Base-by-base conservation (phyloP, 2,888 invertebrate species). In the Drosophila monieri region DNA sequence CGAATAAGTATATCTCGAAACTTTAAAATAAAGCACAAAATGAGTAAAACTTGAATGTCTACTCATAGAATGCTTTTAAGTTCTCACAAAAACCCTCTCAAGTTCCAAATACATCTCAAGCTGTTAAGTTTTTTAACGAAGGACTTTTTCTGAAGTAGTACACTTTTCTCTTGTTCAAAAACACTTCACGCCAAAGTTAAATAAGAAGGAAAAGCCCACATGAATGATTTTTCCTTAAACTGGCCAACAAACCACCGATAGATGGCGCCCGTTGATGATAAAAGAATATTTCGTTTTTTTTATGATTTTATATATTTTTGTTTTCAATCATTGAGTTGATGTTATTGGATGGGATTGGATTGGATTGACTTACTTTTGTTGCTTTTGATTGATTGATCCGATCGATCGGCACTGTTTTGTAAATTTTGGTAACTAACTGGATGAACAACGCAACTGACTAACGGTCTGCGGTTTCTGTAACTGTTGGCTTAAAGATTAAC, bases 291-390 rank as follows among this genome's bases (percentile, higher is more conserved):
- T 2, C 0, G 35, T 27, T 55, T 35, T 55, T 51, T 43, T 66
- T 23, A 65, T 35, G 57, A 57, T 65, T 56, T 62, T 64, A 60
- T 64, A 44, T 65, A 66, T 66, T 68, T 65, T 65, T 48, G 41
- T 66, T 57, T 46, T 57, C 66, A 18, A 51, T 66, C 48, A 14
- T 46, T 57, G 47, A 23, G 48, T 62, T 49, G 41, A 14, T 46
- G 27, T 46, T 52, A 41, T 35, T 56, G 46, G 48, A 30, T 56
- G 41, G 51, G 51, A 27, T 27, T 27, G 9, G 27, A 27, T 54
- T 37, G 25, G 46, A 43, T 53, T 18, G 53, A 15, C 23, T 41
- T 39, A 37, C 52, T 25, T 14, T 15, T 8, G 6, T n/a, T 27
- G 10, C 21, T 41, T 23, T 53, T 53, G 59, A 60, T 65, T 65